Evolutionary conservation across 2,797 vertebrate genomes (phyloP), one percentile per base, ranked within the genome.

Genomic region (Tragopan temminckii): DNA sequence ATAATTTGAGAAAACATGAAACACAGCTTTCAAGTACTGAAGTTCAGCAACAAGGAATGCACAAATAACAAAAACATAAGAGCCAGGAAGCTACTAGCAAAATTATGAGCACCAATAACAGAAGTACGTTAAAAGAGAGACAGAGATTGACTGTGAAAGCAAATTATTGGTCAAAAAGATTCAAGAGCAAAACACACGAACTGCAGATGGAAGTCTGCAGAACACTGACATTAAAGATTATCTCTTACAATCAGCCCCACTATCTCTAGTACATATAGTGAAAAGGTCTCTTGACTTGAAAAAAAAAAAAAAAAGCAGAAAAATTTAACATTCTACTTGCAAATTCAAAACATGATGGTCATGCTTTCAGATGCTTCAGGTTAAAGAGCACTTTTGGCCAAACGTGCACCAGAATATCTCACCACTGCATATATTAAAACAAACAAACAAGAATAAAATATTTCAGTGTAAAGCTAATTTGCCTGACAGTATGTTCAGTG

Each of bases 91-190:
- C 31, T 0, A 57, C 27, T 6, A 78, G 52, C 11, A 77, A 79
- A 82, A 66, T 45, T 33, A 92, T 48, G 3, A 66, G 19, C 25
- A 72, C 5, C 61, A 76, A 66, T 13, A 67, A 9, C 0, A 35
- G 18, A 7, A 13, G 6, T 55, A 11, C 57, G 15, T 46, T 57
- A 52, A 61, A 61, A 27, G 40, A 40, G 6, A 76, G n/a, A 2
- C 31, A 67, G 11, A 67, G 17, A 81, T 11, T 13, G 11, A 53
- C 0, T 0, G 38, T 8, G 46, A 35, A 33, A 77, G 4, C 25
- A 40, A 62, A 4, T 27, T 68, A 33, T 7, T 46, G 8, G 7
- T 5, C 19, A 69, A 86, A 86, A 61, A 50, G 29, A 66, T 59
- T 72, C 4, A 81, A 53, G 42, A 46, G 15, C 25, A 69, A 40